Conservation (phyloP, 1,140 invertebrate species). For the Oscheius sp. region DNA sequence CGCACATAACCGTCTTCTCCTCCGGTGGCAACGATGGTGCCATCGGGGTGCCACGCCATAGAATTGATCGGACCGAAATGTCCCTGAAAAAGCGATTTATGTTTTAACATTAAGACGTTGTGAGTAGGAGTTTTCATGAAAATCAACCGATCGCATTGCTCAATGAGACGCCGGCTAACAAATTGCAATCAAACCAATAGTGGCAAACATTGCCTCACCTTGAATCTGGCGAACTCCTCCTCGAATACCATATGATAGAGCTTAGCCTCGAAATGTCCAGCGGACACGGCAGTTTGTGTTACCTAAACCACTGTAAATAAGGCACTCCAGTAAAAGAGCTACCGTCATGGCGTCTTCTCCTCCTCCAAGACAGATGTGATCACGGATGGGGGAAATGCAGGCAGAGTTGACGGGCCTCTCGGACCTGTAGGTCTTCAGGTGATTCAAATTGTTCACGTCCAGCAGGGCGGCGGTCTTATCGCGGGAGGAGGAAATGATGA, state of each 20-base stretch:
- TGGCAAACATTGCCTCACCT: too few relatives aligned
- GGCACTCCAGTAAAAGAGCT: not conserved
- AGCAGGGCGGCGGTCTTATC: slow-evolving; percentile 59
- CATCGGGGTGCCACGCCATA: slow-evolving; percentile 95
- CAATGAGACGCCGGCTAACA: not conserved
- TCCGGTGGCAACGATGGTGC: slow-evolving; percentile 88
- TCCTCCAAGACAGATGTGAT: slow-evolving; percentile 59
- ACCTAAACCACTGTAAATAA: slow-evolving; percentile 65
- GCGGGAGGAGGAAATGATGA: slow-evolving; percentile 55
- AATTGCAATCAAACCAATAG: not conserved
- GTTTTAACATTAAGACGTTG: not conserved
- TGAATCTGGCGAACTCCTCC: slow-evolving; percentile 95
- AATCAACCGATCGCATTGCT: not conserved
- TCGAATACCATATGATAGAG: slow-evolving; percentile 99
- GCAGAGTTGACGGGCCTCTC: slow-evolving; percentile 60
- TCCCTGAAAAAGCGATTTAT: slow-evolving; percentile 64
- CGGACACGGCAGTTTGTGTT: slow-evolving; percentile 87
- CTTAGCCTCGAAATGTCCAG: slow-evolving; percentile 95
- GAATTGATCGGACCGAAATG: slow-evolving; percentile 99
- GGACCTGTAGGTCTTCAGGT: slow-evolving; percentile 59
- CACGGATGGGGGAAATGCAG: slow-evolving; percentile 57
- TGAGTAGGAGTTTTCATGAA: not conserved
- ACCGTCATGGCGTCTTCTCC: slow-evolving; percentile 64
- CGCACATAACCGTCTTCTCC: slow-evolving; percentile 98
- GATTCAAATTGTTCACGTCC: slow-evolving; percentile 48